Conservation (phyloP, 1,140 invertebrate species). For the Trypoxylus dichotomus region DNA sequence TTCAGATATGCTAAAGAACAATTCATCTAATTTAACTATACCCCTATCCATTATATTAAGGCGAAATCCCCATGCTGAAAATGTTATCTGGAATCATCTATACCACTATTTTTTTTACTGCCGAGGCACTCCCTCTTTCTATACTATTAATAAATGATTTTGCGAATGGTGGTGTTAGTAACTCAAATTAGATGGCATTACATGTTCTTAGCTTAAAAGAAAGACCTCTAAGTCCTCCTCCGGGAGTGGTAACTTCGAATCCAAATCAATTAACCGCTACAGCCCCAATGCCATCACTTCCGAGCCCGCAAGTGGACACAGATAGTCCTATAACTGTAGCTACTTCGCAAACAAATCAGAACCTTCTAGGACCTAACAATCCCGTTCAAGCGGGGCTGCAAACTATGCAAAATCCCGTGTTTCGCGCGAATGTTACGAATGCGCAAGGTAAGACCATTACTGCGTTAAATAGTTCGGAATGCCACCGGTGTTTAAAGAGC, state of each 20-base stretch:
- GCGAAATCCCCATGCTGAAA: no score
- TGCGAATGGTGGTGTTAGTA: no score
- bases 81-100: no score
- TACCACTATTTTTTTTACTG: no score
- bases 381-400: constrained; percentile 39
- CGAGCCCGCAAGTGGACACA: constrained; percentile 62
- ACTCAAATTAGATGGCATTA: background rate
- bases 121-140: no score
- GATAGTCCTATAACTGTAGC: constrained; percentile 58
- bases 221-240: constrained; percentile 73
- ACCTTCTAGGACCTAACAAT: constrained; percentile 44
- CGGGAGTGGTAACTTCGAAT: constrained; percentile 50
- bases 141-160: no score
- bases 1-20: no score
- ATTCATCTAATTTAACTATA: no score
- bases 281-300: constrained; percentile 52
- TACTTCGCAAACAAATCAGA: constrained; percentile 41
- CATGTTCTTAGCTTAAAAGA: constrained; percentile 70
- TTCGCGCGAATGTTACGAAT: background rate
- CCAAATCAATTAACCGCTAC: constrained; percentile 36
- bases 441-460: background rate
- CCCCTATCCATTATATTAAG: no score
- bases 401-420: background rate
- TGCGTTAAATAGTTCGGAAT: background rate
- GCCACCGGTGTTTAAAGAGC: background rate